These are phyloP conservation scores for Diceros bicornis DNA, from an alignment of 2,797 vertebrate species.

Conservation along the genomic window DNA sequence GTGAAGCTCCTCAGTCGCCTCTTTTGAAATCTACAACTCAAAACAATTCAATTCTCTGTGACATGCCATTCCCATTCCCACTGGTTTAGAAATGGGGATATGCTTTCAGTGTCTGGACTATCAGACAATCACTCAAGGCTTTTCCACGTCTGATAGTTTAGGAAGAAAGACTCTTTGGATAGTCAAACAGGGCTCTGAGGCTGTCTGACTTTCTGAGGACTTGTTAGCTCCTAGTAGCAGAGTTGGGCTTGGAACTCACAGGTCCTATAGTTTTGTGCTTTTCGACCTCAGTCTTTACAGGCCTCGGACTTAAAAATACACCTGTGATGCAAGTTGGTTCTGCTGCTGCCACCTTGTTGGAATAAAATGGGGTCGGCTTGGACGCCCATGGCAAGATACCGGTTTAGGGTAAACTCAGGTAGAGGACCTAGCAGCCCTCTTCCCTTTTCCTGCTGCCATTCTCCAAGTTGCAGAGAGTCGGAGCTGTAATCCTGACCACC, in stretches of 20 bases:
- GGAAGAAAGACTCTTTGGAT: background rate
- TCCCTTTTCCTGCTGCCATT: background rate
- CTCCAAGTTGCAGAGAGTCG: background rate
- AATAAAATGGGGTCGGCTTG: background rate
- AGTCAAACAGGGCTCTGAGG: background rate
- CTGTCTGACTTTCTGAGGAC: background rate
- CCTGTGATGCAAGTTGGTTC: background rate
- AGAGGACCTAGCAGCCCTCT: background rate
- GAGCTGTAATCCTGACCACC: background rate
- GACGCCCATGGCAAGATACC: background rate
- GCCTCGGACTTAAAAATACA: background rate
- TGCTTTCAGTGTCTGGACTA: background rate
- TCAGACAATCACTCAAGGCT: background rate
- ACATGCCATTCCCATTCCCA: background rate
- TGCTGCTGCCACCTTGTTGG: background rate
- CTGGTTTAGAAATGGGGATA: constrained; percentile 24
- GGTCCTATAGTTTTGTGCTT: background rate
- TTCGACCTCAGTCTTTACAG: background rate
- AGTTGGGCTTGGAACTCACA: background rate
- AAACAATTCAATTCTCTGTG: constrained; percentile 20
- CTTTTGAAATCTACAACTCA: constrained; percentile 56
- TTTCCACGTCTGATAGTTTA: background rate
- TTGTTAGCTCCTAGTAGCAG: constrained; percentile 15
- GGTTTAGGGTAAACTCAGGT: background rate
- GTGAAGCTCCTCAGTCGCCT: background rate